Evolutionary conservation across 2,888 invertebrate genomes (phyloP), one percentile per base, ranked within the genome.

Genomic region (Ganaspis brasiliensis): DNA sequence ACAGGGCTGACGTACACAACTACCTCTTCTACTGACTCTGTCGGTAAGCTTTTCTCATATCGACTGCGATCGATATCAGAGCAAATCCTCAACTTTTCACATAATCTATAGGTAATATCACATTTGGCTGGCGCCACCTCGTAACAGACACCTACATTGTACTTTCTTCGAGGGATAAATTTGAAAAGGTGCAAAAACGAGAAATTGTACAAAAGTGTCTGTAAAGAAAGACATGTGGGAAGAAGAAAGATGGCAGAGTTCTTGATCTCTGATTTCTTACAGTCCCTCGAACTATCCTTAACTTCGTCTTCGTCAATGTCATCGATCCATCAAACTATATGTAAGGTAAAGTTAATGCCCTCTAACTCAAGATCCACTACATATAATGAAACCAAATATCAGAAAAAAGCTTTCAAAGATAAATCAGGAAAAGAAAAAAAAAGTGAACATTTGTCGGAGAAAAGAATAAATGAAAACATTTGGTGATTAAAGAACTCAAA

Each of bases 21-120:
- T 10, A 37, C 19, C 40, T 10, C 37, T 40, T 61, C 14, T 10
- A 10, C 52, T 67, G 61, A 70, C 55, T 71, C 63, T 70, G 49
- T 73, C 56, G 61, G 63, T 75, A 76, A 81, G 83, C 82, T 84
- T 84, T 52, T 83, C 82, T 85, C 84, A 81, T 86, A 86, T 87
- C 85, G 84, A 83, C 74, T 61, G 37, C 82, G 86, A 88, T 88
- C 88, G 86, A 88, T 88, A 87, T 80, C 74, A 16, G 9, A 67
- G 75, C 81, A 82, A 84, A 86, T 87, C 83, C 82, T 79, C 79
- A 79, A 78, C 76, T 81, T 76, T 79, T 84, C 84, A 81, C 83
- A 83, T 86, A 87, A 89, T 87, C 87, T 85, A 78, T 77, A 79
- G 83, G 84, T 84, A 87, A 88, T 88, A 87, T 87, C 85, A 83